Conservation (phyloP, 2,888 invertebrate genomes). For the Brenthis hecate region DNA sequence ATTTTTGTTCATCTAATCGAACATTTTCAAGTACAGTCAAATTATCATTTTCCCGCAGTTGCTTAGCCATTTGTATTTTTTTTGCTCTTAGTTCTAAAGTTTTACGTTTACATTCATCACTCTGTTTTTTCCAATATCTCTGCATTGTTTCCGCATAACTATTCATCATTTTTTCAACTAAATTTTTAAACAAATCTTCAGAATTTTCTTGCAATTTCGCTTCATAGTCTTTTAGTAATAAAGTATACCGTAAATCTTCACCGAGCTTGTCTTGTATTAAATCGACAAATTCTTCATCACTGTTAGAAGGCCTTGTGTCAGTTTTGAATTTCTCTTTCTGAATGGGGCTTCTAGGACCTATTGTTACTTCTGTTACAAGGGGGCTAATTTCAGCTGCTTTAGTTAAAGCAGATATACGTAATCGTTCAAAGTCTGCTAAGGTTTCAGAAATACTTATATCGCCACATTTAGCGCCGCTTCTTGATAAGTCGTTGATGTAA, state of each 20-base stretch:
- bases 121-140: constrained; percentile 61
- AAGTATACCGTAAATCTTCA: constrained; percentile 62
- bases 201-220: constrained; percentile 57
- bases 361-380: constrained; percentile 76
- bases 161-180: constrained; percentile 64
- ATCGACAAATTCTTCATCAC: constrained; percentile 50
- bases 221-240: constrained; percentile 65
- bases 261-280: constrained; percentile 62
- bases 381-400: constrained; percentile 82
- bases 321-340: constrained; percentile 45
- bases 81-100: constrained; percentile 69
- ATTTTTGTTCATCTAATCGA: constrained; percentile 76
- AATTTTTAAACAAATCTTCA: constrained; percentile 57
- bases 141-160: constrained; percentile 61
- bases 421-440: constrained; percentile 69
- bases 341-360: constrained; percentile 67
- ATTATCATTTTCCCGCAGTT: constrained; percentile 78
- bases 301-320: constrained; percentile 42
- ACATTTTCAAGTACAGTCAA: constrained; percentile 66
- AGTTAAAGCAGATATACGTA: constrained; percentile 82
- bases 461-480: constrained; percentile 49
- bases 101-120: constrained; percentile 62
- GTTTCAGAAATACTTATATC: constrained; percentile 61
- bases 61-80: constrained; percentile 68
- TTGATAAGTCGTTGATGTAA: constrained; percentile 47